These are phyloP conservation scores for Brachycybe producta DNA, from an alignment of 2,888 invertebrate genomes.

Conservation along the genomic window DNA sequence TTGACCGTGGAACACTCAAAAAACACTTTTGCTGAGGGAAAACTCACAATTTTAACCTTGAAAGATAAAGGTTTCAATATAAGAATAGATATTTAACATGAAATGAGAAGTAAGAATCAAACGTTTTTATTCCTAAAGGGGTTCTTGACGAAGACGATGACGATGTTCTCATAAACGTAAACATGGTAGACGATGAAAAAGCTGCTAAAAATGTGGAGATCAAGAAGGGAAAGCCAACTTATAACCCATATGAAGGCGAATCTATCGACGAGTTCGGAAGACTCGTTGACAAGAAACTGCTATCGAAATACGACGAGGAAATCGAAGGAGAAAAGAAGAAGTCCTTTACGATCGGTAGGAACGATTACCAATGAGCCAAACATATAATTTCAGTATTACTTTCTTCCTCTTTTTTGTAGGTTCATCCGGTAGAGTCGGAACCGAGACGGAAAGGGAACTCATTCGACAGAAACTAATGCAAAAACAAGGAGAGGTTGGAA, in stretches of 20 bases:
- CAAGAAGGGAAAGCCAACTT: conserved; percentile 62
- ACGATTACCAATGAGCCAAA: conserved; percentile 22
- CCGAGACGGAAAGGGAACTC: conserved; percentile 24
- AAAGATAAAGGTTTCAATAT: conserved; percentile 60
- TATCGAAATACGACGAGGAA: conserved; percentile 91
- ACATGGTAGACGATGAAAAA: conserved; percentile 69
- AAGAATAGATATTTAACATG: too few relatives aligned
- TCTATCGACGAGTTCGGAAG: conserved; percentile 43
- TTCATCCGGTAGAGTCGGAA: conserved; percentile 9
- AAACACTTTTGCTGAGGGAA: conserved; percentile 56
- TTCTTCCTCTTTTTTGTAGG: conserved; percentile 7
- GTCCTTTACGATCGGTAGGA: conserved; percentile 61
- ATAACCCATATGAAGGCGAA: conserved; percentile 68
- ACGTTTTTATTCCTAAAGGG: conserved; percentile 26
- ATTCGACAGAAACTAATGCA: conserved; percentile 19
- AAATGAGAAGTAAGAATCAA: neutral
- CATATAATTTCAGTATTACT: neutral
- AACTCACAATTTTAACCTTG: conserved; percentile 74
- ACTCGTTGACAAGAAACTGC: conserved; percentile 43
- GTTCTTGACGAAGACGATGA: conserved; percentile 70
- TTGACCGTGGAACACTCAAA: conserved; percentile 71
- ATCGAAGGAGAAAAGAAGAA: conserved; percentile 55
- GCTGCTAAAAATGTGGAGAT: conserved; percentile 72
- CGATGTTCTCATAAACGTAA: conserved; percentile 84
- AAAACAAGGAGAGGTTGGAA: conserved; percentile 15